These are phyloP conservation scores for Drosophila biarmipes DNA, from an alignment of 1,140 invertebrate species.

Conservation along the genomic window DNA sequence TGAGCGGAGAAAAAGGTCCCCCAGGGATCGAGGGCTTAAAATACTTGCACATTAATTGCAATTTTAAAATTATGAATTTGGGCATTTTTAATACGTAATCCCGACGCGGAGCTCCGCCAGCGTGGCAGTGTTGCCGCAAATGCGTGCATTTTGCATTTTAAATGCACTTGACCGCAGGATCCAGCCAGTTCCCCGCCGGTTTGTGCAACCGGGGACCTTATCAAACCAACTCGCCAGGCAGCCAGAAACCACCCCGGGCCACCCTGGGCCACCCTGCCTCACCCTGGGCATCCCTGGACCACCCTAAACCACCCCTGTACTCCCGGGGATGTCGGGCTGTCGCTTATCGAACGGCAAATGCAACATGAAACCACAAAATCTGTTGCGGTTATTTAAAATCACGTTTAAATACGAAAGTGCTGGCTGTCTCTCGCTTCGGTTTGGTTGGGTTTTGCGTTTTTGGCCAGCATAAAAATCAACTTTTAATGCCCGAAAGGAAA, in stretches of 20 bases:
- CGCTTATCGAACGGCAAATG: constrained; percentile 74
- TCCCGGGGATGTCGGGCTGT: constrained; percentile 26
- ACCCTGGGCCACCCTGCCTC: neutral
- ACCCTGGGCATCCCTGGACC: neutral
- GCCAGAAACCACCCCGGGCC: neutral
- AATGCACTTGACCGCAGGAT: constrained; percentile 57
- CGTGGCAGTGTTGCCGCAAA: constrained; percentile 29
- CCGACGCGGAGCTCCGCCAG: constrained; percentile 2
- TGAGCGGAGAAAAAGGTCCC: neutral
- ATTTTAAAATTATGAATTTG: constrained; percentile 45
- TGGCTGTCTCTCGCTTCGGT: constrained; percentile 20
- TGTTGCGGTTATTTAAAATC: constrained; percentile 79
- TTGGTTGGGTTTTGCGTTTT: constrained; percentile 11
- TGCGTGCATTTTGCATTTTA: constrained; percentile 62
- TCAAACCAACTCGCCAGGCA: constrained; percentile 19
- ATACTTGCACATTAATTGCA: constrained; percentile 28
- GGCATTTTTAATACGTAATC: constrained; percentile 37
- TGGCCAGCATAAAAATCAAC: constrained; percentile 59
- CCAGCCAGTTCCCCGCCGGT: constrained; percentile 20
- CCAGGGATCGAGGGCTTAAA: neutral
- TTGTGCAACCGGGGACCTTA: constrained; percentile 43
- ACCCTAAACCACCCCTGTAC: neutral
- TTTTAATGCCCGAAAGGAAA: constrained; percentile 74
- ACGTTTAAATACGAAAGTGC: constrained; percentile 72
- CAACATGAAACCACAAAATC: constrained; percentile 78